phyloP scores from a whole-genome alignment of 2,888 invertebrate species.

The Laspeyria flexula region DNA sequence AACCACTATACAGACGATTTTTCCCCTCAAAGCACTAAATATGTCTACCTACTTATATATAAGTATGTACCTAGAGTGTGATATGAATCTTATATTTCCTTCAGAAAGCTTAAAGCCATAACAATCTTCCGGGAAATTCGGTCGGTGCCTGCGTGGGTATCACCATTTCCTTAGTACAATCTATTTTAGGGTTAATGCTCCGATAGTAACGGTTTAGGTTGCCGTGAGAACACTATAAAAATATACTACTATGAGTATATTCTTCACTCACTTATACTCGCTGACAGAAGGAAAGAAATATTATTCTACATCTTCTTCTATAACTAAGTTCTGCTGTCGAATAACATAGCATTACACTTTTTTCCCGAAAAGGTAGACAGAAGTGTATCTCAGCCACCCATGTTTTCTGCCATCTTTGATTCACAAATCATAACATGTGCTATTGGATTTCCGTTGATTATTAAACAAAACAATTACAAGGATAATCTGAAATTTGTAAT shows the following conservation, averaged over 20 bases:
- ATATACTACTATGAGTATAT: slow-evolving; percentile 23
- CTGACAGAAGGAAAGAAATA: no score
- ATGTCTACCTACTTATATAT: slow-evolving; percentile 3
- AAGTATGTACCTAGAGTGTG: slow-evolving; percentile 13
- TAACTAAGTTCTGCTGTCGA: no score
- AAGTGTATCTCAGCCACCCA: no score
- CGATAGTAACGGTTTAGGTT: slow-evolving; percentile 43
- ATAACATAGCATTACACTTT: no score
- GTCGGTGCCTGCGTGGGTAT: slow-evolving; percentile 44
- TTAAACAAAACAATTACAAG: no score
- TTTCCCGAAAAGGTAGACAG: no score
- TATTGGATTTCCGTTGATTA: no score
- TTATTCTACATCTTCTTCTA: no score
- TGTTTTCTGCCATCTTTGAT: no score
- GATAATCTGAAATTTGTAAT: no score
- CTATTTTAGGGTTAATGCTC: slow-evolving; percentile 56
- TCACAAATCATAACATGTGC: no score
- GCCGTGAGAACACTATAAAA: slow-evolving; percentile 37
- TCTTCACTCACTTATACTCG: no score
- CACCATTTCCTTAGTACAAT: slow-evolving; percentile 55
- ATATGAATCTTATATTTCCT: slow-evolving; percentile 49
- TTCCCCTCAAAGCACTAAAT: slow-evolving; percentile 7
- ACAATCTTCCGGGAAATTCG: slow-evolving; percentile 48
- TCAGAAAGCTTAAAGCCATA: slow-evolving; percentile 44
- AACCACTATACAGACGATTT: slow-evolving; percentile 7